Base-by-base conservation (phyloP, 2,113 vertebrate genomes). In the Xyliphius kryptos region DNA sequence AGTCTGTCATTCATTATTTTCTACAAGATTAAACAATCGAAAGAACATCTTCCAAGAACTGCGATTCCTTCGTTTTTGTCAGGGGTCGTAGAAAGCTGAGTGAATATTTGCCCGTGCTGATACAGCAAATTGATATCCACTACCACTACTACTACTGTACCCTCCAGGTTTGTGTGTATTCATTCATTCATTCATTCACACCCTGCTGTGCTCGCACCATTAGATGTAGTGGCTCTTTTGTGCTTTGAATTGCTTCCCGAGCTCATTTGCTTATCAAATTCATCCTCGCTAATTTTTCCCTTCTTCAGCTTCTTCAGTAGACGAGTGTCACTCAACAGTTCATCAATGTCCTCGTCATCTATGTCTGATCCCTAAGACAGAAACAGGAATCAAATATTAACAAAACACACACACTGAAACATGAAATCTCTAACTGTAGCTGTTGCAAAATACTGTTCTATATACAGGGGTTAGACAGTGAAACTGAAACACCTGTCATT, bases 261-360 rank as follows among this genome's bases (percentile, higher is more conserved):
- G 5, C 86, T 79, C 50, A 98, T 3, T 40, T 83, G 85, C 70
- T 90, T 89, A 68, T 97, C 94, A 63, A 97, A 94, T 75, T 97
- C 94, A 61, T 93, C 92, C 72, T 89, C 86, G 0, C 80, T 96
- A 38, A 98, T 98, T 75, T 89, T 89, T 1, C 93, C 90, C 68
- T 88, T 96, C 76, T 91, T 99, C 1, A 98, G 77, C 69, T 81
- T 93, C 79, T 92, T 98, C 55, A 99, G 85, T 68, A 98, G 89
- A 21, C 92, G 89, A 0, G 92, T 95, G 76, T 99, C 96, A 1
- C 78, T 90, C 47, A 95, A 77, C 38, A 99, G 73, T 71, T 99
- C 95, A 8, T 91, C 79, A 83, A 95, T 79, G 61, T 97, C 93
- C 6, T 90, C 86, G 0, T 94, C 88, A 0, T 93, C 91, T 0